Conservation (phyloP, 2,888 invertebrate species). For the Tanypteryx hageni region DNA sequence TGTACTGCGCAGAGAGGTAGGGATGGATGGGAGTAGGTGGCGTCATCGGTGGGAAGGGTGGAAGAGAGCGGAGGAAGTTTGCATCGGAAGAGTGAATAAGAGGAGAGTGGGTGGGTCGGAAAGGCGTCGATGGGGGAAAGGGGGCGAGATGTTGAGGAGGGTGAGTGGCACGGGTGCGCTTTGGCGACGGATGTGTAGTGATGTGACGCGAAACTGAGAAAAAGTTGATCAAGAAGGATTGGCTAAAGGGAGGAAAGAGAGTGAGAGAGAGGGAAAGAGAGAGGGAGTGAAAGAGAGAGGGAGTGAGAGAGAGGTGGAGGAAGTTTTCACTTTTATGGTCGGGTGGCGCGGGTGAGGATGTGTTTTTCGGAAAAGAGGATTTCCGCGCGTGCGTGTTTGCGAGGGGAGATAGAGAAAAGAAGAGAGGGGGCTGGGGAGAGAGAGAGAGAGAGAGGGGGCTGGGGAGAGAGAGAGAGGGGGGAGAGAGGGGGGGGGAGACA, state of each 20-base stretch:
- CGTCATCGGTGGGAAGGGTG: background rate
- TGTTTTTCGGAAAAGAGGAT: constrained; percentile 15
- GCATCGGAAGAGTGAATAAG: background rate
- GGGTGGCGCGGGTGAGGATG: background rate
- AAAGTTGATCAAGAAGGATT: background rate
- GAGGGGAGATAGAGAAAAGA: background rate
- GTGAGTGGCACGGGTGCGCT: background rate
- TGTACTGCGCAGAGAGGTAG: background rate
- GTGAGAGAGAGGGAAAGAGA: too few species aligned
- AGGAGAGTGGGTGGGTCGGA: background rate
- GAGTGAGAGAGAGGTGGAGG: background rate
- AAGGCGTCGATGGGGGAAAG: background rate
- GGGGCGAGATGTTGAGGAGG: background rate
- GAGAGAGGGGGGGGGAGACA: background rate
- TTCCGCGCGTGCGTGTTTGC: background rate
- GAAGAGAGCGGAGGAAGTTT: background rate
- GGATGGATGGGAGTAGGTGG: background rate
- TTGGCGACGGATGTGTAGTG: background rate
- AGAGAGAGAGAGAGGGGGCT: too few species aligned
- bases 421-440: too few species aligned
- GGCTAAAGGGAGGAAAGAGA: background rate
- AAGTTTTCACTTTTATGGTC: constrained; percentile 20
- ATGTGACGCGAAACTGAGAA: background rate
- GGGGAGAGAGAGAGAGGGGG: background rate
- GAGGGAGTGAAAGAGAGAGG: too few species aligned